Evolutionary conservation across 2,113 vertebrate genomes (phyloP), one percentile per base, ranked within the genome.

Genomic region (Silurus asotus): DNA sequence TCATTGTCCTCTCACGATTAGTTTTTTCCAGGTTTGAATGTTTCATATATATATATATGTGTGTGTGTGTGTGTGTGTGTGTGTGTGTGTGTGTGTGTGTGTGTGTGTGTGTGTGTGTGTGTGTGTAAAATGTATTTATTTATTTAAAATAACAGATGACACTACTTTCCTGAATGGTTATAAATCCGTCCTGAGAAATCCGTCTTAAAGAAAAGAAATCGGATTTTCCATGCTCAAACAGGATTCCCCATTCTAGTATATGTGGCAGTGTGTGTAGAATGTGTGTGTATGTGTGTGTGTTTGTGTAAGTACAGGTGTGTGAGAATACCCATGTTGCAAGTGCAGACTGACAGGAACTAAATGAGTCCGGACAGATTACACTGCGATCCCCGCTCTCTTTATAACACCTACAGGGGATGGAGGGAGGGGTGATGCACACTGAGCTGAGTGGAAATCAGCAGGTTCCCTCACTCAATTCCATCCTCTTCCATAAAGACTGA

Each of bases 401-500:
- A 74, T 78, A 74, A 84, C 67, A 83, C 83, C 82, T 86, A 86
- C 77, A 62, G 88, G 72, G 61, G 23, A 55, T 0, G 13, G 25
- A 48, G 48, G 70, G 62, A 25, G 84, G 62, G 13, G 37, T 86
- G 90, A 86, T 90, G 87, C 83, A 86, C 86, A 89, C 90, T 90
- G 89, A 91, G 92, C 86, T 85, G 88, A 90, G 91, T 93, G 88
- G 89, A 91, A 90, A 81, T 74, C 37, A 87, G 89, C 87, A 90
- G 88, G 89, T 88, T 51, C 76, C 49, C 49, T 76, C 20, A 20
- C 76, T 76, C 67, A 76, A 64, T 86, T 67, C 61, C 49, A 37
- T 87, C 78, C 82, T 85, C 51, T 82, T 77, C 10, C 45, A 20
- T 83, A 65, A 85, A 78, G 78, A 72, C 14, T 74, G 55, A 83